Evolutionary conservation across 92 coral and sea anemone species (phyloP), one percentile per base, ranked within the genome.

Genomic region (Siderastrea siderea): DNA sequence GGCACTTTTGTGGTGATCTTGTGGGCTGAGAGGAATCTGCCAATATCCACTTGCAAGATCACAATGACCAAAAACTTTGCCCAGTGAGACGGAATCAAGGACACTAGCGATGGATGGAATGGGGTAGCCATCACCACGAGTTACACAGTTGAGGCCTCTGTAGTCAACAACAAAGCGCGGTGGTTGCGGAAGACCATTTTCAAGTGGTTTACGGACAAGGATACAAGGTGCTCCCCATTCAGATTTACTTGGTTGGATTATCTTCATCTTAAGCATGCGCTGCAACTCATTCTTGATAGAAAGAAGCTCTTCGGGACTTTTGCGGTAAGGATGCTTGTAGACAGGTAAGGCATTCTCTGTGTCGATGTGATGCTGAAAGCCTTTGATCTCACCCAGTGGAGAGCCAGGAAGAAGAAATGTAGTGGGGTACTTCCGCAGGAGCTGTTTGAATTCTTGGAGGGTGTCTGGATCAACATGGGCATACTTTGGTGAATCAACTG

Each of bases 141-240:
- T 57, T 57, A 57, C 7, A 57, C 61, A 3, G 61, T 57, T 57
- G 8, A 57, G 61, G 44, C 72, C 89, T 66, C 86, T 78, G 38
- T 91, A 87, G 78, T 91, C 89, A 15, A 91, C 91, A 7, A 87
- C 88, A 75, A 91, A 91, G 4, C 91, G 83, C 7, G 93, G 90
- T 47, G 93, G 86, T 85, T 84, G 90, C 47, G 51, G 47, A 71
- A 75, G 50, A 14, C 92, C 92, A 68, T 75, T 86, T 26, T 26
- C 38, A 26, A 26, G 38, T 26, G 38, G 38, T 26, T 26, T 26
- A 26, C 38, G 38, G 38, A 26, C 38, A 26, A 26, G 38, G 38
- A 26, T 26, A 26, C 38, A 26, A 26, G 38, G 38, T 26, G 38
- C 38, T 26, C 38, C 38, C 38, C 38, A 26, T 26, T 26, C 38